Conservation (phyloP, 1,140 invertebrate species). For the Sminthurinus signatus region DNA sequence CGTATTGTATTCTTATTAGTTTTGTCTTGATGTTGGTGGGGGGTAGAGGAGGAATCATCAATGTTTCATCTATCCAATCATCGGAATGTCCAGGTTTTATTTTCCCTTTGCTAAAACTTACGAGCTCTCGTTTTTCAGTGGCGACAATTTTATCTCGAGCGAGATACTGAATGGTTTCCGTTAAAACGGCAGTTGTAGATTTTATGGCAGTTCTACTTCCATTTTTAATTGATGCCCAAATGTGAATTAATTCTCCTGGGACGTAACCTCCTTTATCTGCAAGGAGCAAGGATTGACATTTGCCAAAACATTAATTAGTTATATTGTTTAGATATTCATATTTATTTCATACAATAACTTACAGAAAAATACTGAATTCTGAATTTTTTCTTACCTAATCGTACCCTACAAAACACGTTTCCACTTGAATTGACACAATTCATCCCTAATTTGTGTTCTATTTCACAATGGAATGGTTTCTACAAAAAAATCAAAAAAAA, state of each 20-base stretch:
- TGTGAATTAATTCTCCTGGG: conserved; percentile 67
- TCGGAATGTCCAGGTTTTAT: conserved; percentile 71
- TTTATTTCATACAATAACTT: too few species aligned
- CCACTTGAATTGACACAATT: conserved; percentile 74
- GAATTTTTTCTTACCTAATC: too few species aligned
- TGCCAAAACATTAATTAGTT: too few species aligned
- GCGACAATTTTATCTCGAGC: conserved; percentile 78
- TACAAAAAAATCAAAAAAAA: conserved; percentile 46
- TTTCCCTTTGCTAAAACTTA: conserved; percentile 71
- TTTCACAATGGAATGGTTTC: conserved; percentile 86
- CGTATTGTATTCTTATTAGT: conserved; percentile 77
- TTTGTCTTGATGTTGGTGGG: conserved; percentile 71
- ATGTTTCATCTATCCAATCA: conserved; percentile 81
- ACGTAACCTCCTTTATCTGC: conserved; percentile 90
- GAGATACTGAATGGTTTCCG: conserved; percentile 85
- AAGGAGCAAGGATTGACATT: too few species aligned
- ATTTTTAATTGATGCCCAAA: conserved; percentile 78
- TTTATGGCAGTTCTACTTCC: conserved; percentile 70
- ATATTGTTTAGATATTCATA: too few species aligned
- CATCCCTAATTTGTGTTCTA: conserved; percentile 74
- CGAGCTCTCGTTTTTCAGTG: conserved; percentile 77
- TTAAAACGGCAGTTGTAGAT: conserved; percentile 66
- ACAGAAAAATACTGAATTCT: too few species aligned
- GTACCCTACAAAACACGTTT: conserved; percentile 73
- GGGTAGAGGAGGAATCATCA: conserved; percentile 88